Evolutionary conservation across 1,140 invertebrate genomes (phyloP).

Genomic region (Lucilia sericata): DNA sequence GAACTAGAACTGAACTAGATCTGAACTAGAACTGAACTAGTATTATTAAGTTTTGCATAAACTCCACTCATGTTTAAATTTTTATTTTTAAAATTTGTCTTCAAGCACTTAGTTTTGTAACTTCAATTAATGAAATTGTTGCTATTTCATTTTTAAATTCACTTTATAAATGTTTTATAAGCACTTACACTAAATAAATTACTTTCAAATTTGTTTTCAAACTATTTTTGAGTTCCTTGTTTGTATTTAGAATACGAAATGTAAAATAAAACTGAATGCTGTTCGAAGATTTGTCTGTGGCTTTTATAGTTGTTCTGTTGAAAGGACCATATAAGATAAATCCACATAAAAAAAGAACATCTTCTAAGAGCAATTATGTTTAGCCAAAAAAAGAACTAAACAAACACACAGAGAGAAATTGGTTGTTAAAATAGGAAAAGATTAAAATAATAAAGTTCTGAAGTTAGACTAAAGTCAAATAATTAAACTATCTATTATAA

Average conservation of each 20-base stretch:
- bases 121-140: neutral
- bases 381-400: neutral
- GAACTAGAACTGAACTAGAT: too few relatives aligned
- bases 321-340: neutral
- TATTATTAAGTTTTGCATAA: too few relatives aligned
- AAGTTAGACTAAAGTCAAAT: too few relatives aligned
- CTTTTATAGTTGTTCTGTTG: neutral
- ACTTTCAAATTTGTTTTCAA: neutral
- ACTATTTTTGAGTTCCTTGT: neutral
- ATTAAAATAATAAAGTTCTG: too few relatives aligned
- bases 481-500: too few relatives aligned
- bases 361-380: neutral
- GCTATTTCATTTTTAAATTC: neutral
- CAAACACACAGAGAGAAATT: slow-evolving; percentile 8
- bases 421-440: too few relatives aligned
- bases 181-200: neutral
- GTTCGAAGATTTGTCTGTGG: neutral
- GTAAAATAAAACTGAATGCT: slow-evolving; percentile 10
- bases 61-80: too few relatives aligned
- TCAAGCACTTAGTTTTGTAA: too few relatives aligned
- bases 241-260: neutral
- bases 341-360: neutral
- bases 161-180: neutral
- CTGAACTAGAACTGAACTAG: too few relatives aligned
- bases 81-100: too few relatives aligned